phyloP scores from a whole-genome alignment of 2,797 vertebrate genomes.

The Squalus acanthias region DNA sequence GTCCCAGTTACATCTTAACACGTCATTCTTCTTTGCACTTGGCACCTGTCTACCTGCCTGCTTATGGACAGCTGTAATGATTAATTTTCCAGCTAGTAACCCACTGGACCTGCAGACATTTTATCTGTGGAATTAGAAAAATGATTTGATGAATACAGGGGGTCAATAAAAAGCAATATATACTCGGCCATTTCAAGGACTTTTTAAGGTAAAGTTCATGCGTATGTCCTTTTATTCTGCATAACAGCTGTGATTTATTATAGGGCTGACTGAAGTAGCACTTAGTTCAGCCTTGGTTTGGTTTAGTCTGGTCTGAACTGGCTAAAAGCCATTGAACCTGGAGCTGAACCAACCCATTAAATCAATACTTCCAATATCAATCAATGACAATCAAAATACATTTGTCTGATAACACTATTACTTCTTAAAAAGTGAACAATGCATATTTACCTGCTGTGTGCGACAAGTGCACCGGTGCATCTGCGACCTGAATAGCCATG shows the following conservation, averaged over 20 bases:
- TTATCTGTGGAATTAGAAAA: not conserved
- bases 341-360: not conserved
- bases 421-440: not conserved
- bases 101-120: not conserved
- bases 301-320: not conserved
- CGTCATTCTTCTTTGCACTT: not conserved
- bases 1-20: not conserved
- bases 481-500: not conserved
- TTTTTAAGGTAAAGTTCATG: not conserved
- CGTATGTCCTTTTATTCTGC: not conserved
- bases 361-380: slow-evolving; percentile 12
- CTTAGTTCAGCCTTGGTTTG: not conserved
- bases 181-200: not conserved
- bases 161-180: not conserved
- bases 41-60: not conserved
- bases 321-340: slow-evolving; percentile 1
- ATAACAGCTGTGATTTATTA: not conserved
- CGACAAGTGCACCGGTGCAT: not conserved
- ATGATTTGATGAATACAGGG: not conserved
- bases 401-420: not conserved
- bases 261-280: not conserved
- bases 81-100: not conserved
- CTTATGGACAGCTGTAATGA: not conserved
- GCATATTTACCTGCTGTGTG: not conserved
- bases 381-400: not conserved